These are phyloP conservation scores for Rhynchopsitta pachyrhyncha DNA, from an alignment of 2,113 vertebrate genomes.

Conservation along the genomic window DNA sequence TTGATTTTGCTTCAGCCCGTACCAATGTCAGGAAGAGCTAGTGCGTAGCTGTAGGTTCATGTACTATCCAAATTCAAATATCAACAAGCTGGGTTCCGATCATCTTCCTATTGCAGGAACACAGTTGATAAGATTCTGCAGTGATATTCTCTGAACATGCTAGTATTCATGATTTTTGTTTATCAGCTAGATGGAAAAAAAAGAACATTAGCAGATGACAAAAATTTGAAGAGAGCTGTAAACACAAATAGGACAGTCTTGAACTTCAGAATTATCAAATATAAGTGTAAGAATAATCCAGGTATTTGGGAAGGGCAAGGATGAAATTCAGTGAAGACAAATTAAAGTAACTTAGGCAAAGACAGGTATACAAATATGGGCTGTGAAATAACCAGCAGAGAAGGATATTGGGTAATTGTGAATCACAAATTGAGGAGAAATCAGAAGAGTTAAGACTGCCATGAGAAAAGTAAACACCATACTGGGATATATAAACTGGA, in stretches of 20 bases:
- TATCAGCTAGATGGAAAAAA: background rate
- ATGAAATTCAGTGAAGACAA: background rate
- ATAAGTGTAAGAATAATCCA: background rate
- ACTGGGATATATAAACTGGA: background rate
- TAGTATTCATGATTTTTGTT: background rate
- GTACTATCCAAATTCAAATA: background rate
- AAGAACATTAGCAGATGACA: background rate
- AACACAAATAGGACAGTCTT: background rate
- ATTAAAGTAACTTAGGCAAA: constrained; percentile 3
- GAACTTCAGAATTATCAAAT: background rate
- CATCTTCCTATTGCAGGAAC: background rate
- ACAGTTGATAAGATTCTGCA: background rate
- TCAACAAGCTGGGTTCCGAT: background rate
- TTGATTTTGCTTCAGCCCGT: background rate
- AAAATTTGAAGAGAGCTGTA: background rate
- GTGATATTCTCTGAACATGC: background rate
- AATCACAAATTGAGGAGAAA: background rate
- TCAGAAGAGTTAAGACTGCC: background rate
- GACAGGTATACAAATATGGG: background rate
- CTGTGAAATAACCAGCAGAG: background rate
- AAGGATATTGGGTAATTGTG: background rate
- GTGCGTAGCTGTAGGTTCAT: background rate
- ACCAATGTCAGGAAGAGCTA: background rate
- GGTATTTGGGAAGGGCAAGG: background rate
- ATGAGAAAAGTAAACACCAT: constrained; percentile 7